Conservation (phyloP, 1,140 invertebrate species). For the Drosophila pseudoananassae region DNA sequence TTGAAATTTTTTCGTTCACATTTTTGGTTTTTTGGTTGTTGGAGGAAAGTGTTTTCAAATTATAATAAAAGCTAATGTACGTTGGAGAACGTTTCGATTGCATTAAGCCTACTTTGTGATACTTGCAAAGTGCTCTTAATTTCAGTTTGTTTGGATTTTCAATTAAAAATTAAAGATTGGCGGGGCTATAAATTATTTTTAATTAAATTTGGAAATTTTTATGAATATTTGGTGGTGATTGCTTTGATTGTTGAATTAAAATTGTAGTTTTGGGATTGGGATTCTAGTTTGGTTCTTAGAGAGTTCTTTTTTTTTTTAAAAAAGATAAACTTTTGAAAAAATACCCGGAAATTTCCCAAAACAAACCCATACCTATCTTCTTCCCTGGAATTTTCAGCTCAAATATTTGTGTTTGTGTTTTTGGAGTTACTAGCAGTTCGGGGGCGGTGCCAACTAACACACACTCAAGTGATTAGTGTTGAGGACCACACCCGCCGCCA, state of each 20-base stretch:
- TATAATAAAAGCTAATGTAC: neutral
- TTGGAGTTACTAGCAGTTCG: neutral
- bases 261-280: too few species aligned
- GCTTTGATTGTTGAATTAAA: too few species aligned
- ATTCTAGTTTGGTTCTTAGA: too few species aligned
- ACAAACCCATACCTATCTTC: neutral
- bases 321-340: too few species aligned
- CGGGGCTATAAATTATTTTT: neutral
- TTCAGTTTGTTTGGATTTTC: neutral
- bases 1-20: conserved; percentile 2
- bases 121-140: neutral
- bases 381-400: neutral
- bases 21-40: conserved; percentile 3
- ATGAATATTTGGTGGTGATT: too few species aligned
- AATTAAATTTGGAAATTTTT: neutral
- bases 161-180: neutral
- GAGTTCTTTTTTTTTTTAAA: too few species aligned
- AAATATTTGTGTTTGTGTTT: neutral
- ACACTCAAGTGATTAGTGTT: conserved; percentile 82
- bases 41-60: neutral
- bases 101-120: neutral
- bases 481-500: conserved; percentile 80
- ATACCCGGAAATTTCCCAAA: neutral
- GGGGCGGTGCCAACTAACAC: conserved; percentile 55
- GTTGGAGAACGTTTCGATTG: neutral